These are phyloP conservation scores for Stratiolaelaps scimitus DNA, from an alignment of 1,140 invertebrate species.

Conservation along the genomic window DNA sequence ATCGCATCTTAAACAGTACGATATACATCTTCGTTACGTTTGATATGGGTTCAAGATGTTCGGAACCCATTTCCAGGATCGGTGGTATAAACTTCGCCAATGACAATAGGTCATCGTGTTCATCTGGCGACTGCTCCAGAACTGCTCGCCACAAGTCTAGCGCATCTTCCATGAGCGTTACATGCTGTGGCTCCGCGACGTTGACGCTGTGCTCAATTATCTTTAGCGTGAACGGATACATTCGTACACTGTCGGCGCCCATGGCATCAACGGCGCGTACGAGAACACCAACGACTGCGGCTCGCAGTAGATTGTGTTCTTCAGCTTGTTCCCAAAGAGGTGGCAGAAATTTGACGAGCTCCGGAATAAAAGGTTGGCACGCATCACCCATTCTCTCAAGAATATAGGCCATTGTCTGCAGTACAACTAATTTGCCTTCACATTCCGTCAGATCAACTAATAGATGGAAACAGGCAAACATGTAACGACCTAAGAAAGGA, in stretches of 20 bases:
- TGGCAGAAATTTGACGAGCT: conserved; percentile 67
- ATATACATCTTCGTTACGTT: conserved; percentile 3
- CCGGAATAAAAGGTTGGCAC: conserved; percentile 52
- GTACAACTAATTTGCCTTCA: conserved; percentile 52
- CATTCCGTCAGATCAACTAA: not conserved
- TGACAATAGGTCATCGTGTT: conserved; percentile 48
- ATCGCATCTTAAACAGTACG: conserved; percentile 2
- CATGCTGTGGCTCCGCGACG: conserved; percentile 59
- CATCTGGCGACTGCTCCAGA: conserved; percentile 56
- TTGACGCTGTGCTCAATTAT: conserved; percentile 65
- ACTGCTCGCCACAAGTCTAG: conserved; percentile 74
- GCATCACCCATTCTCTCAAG: conserved; percentile 66
- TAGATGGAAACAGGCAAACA: conserved; percentile 12
- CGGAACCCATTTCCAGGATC: conserved; percentile 15
- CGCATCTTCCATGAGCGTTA: conserved; percentile 83
- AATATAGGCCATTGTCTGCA: conserved; percentile 76
- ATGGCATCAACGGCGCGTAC: conserved; percentile 62
- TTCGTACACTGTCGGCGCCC: conserved; percentile 45
- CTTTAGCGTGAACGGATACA: conserved; percentile 57
- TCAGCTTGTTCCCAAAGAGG: conserved; percentile 71
- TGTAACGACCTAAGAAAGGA: conserved; percentile 26
- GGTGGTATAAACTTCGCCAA: conserved; percentile 47
- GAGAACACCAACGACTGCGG: conserved; percentile 73
- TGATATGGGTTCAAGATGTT: conserved; percentile 6
- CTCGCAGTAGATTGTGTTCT: conserved; percentile 76